These are phyloP conservation scores for Petrophora chlorosata DNA, from an alignment of 2,888 invertebrate species.

Conservation along the genomic window DNA sequence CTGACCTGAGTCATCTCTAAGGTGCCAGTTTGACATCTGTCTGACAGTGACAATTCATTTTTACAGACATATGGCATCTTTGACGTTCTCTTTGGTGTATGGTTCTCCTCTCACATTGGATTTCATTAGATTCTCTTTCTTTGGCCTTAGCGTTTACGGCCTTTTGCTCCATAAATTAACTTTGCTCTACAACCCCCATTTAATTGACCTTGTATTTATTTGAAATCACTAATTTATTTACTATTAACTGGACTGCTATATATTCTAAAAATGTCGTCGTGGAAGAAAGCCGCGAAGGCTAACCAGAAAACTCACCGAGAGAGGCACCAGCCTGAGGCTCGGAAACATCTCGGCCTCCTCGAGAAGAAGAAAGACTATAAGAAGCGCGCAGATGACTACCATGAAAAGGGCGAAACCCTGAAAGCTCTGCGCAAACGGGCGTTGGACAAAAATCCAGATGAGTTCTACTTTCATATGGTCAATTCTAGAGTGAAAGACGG, in stretches of 20 bases:
- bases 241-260: too few relatives aligned
- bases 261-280: constrained; percentile 89
- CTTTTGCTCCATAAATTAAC: too few relatives aligned
- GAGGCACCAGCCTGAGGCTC: constrained; percentile 91
- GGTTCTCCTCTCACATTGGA: too few relatives aligned
- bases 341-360: constrained; percentile 90
- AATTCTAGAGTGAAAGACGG: constrained; percentile 89
- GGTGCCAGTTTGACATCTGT: too few relatives aligned
- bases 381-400: constrained; percentile 89
- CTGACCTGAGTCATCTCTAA: too few relatives aligned
- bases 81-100: too few relatives aligned
- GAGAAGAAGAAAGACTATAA: constrained; percentile 96
- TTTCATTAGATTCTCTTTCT: too few relatives aligned
- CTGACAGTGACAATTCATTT: background rate
- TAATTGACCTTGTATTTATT: too few relatives aligned
- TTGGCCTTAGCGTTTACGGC: too few relatives aligned
- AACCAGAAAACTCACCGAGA: constrained; percentile 93
- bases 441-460: constrained; percentile 97
- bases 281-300: constrained; percentile 94
- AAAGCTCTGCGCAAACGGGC: constrained; percentile 93
- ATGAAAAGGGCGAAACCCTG: constrained; percentile 92
- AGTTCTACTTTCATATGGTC: constrained; percentile 99
- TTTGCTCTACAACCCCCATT: too few relatives aligned
- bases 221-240: too few relatives aligned
- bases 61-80: too few relatives aligned